Base-by-base conservation (phyloP, 1,140 invertebrate genomes). In the Papilio xuthus region DNA sequence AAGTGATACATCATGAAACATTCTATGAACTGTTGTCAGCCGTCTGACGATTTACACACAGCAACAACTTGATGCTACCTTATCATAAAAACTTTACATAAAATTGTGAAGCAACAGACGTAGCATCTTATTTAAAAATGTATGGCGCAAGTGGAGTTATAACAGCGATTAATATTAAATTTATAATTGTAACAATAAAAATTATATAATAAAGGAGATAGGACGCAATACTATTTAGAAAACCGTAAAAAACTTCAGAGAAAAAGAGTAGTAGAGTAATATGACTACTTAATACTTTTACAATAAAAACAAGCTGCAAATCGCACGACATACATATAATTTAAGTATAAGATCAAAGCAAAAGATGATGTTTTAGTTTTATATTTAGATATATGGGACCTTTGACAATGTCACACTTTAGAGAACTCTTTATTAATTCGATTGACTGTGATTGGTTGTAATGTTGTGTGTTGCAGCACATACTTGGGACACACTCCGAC, bases 401-500 rank as follows among this genome's bases (percentile, higher is more conserved):
- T 50, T 50, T n/a, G 47, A 50, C 18, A 50, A 4, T 50, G 7
- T n/a, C 6, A 50, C 47, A 18, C 47, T n/a, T 15, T 50, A 18
- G 4, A 50, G 42, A 44, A 13, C 12, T n/a, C n/a, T n/a, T n/a
- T n/a, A n/a, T n/a, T n/a, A n/a, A n/a, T n/a, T n/a, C n/a, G n/a
- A n/a, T n/a, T n/a, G n/a, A n/a, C n/a, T 37, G 7, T 37, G 32
- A 37, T 37, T 2, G 18, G 18, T 8, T 53, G 18, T 20, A 8
- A 72, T 72, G 7, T 44, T 20, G 13, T 20, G 0, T n/a, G 3
- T 47, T 44, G 41, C 4, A 44, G 4, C 37, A 79, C 81, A 74
- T 78, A 82, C 81, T 79, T 80, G 82, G 78, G 79, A 72, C 79
- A 80, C 78, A 82, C 80, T 44, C 41, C 20, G 81, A 83, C 80